Evolutionary conservation across 2,113 vertebrate genomes (phyloP).

Genomic region (Sturnus vulgaris): DNA sequence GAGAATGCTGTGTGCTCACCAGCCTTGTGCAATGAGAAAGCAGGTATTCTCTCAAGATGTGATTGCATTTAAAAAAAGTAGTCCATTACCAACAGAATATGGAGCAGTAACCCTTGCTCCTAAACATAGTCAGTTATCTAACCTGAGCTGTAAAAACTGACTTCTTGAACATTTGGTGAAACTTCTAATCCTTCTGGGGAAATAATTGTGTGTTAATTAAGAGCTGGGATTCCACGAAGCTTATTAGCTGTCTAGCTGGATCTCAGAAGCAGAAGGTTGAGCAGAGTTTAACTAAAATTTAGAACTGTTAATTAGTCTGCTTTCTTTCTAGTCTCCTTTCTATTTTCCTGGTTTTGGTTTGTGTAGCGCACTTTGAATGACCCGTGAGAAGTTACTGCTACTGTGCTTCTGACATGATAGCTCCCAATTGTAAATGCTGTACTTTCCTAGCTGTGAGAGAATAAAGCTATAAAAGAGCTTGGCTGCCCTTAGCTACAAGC

Average conservation of each 20-base stretch:
- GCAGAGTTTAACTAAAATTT: slow-evolving; percentile 57
- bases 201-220: slow-evolving; percentile 54
- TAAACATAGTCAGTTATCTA: slow-evolving; percentile 12
- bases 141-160: slow-evolving; percentile 20
- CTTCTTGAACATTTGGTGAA: slow-evolving; percentile 50
- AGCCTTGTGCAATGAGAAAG: neutral
- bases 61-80: neutral
- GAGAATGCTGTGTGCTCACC: neutral
- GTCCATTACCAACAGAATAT: neutral
- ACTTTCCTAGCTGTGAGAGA: slow-evolving; percentile 48
- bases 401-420: slow-evolving; percentile 49
- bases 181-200: slow-evolving; percentile 39
- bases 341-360: slow-evolving; percentile 39
- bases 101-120: slow-evolving; percentile 14
- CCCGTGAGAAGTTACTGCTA: slow-evolving; percentile 45
- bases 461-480: slow-evolving; percentile 50
- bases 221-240: slow-evolving; percentile 14
- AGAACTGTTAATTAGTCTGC: slow-evolving; percentile 44
- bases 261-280: slow-evolving; percentile 46
- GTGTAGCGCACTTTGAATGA: slow-evolving; percentile 36
- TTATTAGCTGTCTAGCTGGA: slow-evolving; percentile 52
- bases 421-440: slow-evolving; percentile 44
- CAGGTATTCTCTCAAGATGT: neutral
- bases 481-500: slow-evolving; percentile 36
- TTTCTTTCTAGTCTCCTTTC: slow-evolving; percentile 14